A percentile compares a stretch with the other conserved stretches of the same genome.
Conservation (phyloP, 2,113 vertebrate species). For the Phainopepla nitens region DNA sequence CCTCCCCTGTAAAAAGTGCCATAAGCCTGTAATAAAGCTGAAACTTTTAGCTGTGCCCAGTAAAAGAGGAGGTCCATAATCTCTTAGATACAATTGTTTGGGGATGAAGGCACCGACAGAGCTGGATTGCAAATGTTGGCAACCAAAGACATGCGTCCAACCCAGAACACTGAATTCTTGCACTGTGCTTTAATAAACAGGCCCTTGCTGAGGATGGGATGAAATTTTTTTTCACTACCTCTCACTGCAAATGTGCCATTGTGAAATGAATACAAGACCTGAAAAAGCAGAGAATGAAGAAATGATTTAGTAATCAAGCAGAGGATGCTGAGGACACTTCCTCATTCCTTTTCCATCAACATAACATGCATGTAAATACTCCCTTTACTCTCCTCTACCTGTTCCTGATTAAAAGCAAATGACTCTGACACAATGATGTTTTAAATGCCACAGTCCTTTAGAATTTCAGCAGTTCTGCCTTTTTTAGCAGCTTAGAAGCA, state of each 20-base stretch:
- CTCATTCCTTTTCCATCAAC: background rate
- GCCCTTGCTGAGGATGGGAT: background rate
- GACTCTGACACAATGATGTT: background rate
- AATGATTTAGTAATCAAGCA: background rate
- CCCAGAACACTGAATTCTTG: background rate
- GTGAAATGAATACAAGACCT: background rate
- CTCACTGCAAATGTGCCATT: background rate
- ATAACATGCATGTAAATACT: background rate
- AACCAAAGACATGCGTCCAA: background rate
- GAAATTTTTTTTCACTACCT: background rate
- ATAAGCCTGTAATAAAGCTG: background rate
- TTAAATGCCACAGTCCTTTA: background rate
- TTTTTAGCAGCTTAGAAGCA: slow-evolving; percentile 29
- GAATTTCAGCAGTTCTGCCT: slow-evolving; percentile 1
- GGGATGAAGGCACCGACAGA: background rate
- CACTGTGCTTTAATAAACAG: background rate
- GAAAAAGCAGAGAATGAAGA: background rate
- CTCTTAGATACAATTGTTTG: background rate
- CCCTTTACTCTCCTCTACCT: background rate
- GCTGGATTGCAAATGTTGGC: background rate
- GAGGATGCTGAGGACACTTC: background rate
- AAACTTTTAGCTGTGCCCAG: background rate
- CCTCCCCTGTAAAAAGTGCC: background rate
- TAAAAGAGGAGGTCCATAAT: background rate
- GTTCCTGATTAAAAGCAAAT: slow-evolving; percentile 8